These are phyloP conservation scores for Dicerorhinus sumatrensis DNA, from an alignment of 2,113 vertebrate species.

Conservation along the genomic window DNA sequence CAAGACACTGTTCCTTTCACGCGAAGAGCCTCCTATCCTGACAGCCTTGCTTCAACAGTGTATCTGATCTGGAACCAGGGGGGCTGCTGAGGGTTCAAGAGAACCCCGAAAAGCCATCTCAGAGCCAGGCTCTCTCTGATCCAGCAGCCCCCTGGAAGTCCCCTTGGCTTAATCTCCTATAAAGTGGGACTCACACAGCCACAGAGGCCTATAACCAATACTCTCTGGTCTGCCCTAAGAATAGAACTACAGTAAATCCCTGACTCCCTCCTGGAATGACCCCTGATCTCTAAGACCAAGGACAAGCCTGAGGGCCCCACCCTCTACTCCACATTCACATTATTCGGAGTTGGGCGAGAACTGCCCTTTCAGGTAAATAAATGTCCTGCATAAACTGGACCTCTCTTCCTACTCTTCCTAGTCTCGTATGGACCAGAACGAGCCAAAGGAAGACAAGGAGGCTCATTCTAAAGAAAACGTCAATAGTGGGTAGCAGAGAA, in stretches of 20 bases:
- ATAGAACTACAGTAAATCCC: neutral
- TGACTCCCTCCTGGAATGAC: neutral
- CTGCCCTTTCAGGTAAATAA: neutral
- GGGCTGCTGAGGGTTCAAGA: neutral
- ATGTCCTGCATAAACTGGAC: neutral
- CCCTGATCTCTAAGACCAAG: neutral
- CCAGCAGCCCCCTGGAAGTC: neutral
- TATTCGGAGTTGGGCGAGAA: neutral
- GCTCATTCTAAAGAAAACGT: neutral
- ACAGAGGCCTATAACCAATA: neutral
- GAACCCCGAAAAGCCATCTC: neutral
- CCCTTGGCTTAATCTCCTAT: neutral
- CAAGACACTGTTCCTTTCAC: neutral
- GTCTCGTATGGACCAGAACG: neutral
- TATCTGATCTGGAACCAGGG: neutral
- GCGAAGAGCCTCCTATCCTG: neutral
- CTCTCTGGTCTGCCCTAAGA: neutral
- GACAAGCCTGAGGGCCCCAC: neutral
- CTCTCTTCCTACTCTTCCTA: neutral
- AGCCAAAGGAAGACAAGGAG: neutral
- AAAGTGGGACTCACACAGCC: neutral
- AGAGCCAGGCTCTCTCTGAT: neutral
- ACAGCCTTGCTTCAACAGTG: neutral
- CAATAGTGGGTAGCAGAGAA: neutral
- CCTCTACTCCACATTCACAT: neutral